Evolutionary conservation across 2,113 vertebrate genomes (phyloP).

Genomic region (Siniperca chuatsi): DNA sequence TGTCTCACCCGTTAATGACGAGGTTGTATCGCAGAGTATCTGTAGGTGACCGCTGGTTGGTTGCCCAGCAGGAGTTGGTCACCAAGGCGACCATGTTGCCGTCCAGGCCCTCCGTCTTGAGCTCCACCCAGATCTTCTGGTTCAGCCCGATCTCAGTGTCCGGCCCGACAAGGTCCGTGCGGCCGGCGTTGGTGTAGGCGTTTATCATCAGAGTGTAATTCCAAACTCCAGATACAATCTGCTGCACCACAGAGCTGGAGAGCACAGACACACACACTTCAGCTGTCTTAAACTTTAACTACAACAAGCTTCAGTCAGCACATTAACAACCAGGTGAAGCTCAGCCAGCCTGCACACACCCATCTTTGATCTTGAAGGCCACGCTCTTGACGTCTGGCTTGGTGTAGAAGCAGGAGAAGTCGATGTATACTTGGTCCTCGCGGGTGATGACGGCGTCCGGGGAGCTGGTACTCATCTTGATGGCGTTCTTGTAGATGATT

Average conservation of each 20-base stretch:
- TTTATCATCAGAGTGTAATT: neutral
- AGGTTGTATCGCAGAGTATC: neutral
- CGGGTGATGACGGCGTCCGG: neutral
- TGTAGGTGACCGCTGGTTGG: neutral
- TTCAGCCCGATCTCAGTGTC: neutral
- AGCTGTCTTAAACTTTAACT: too few relatives aligned
- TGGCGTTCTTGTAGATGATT: neutral
- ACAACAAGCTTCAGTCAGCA: too few relatives aligned
- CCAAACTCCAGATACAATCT: neutral
- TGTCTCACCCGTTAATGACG: neutral
- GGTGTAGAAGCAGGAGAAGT: neutral
- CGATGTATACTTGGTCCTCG: neutral
- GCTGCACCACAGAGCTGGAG: neutral
- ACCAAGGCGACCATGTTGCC: neutral
- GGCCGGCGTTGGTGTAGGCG: neutral
- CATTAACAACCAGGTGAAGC: too few relatives aligned
- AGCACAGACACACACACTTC: neutral
- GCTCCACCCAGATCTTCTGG: neutral
- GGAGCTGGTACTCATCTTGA: neutral
- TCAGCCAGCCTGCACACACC: too few relatives aligned
- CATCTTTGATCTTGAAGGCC: neutral
- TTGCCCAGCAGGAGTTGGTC: slow-evolving; percentile 8
- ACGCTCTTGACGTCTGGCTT: neutral
- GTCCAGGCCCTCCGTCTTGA: neutral
- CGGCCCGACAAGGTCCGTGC: accelerated